Percentiles rank a stretch among this genome's conserved stretches.
phyloP scores from a whole-genome alignment of 1,140 invertebrate species.

The Oppia nitens region DNA sequence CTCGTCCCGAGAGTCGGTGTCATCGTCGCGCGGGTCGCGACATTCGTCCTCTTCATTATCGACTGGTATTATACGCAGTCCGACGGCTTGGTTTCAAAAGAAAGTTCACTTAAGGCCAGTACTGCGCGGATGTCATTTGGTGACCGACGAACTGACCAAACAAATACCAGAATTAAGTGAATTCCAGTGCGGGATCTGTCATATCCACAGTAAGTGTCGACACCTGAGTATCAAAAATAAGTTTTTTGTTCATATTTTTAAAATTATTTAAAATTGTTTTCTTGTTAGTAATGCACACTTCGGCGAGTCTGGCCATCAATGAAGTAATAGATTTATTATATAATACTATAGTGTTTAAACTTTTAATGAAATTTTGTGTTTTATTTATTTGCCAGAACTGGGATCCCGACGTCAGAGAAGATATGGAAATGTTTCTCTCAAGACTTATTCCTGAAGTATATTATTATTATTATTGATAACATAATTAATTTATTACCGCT shows the following conservation, averaged over 20 bases:
- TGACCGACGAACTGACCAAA: slow-evolving; percentile 83
- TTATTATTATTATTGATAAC: not conserved
- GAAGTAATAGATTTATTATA: slow-evolving; percentile 36
- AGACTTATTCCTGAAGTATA: slow-evolving; percentile 83
- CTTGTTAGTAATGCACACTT: slow-evolving; percentile 86
- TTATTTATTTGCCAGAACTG: slow-evolving; percentile 44
- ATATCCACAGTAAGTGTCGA: slow-evolving; percentile 80
- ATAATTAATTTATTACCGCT: not conserved
- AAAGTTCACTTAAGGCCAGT: slow-evolving; percentile 85
- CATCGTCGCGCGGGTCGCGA: not conserved
- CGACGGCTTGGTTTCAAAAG: slow-evolving; percentile 79
- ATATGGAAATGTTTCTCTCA: slow-evolving; percentile 98
- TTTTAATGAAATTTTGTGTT: slow-evolving; percentile 10
- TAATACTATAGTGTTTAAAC: slow-evolving; percentile 1
- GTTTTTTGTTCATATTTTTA: too few relatives aligned
- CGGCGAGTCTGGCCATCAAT: slow-evolving; percentile 86
- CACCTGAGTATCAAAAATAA: too few relatives aligned
- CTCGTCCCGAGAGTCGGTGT: not conserved
- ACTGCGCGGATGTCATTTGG: slow-evolving; percentile 79
- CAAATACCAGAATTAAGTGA: slow-evolving; percentile 79
- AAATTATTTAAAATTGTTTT: too few relatives aligned
- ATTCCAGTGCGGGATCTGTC: slow-evolving; percentile 81
- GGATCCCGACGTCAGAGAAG: slow-evolving; percentile 87
- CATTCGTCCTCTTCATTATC: not conserved
- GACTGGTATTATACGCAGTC: slow-evolving; percentile 14